phyloP scores from a whole-genome alignment of 1,140 invertebrate species.

The Bilobella aurantiaca region DNA sequence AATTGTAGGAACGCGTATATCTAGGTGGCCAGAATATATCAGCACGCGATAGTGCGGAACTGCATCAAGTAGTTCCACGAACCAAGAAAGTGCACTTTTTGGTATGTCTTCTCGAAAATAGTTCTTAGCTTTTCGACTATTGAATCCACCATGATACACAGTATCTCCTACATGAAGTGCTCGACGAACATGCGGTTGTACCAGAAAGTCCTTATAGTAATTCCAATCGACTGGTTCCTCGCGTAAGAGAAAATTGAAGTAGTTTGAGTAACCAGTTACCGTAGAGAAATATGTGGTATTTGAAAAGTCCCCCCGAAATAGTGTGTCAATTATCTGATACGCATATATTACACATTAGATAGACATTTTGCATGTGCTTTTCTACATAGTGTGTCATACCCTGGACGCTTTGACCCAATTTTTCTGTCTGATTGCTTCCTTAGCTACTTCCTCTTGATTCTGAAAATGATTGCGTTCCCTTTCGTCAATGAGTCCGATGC shows the following conservation, averaged over 20 bases:
- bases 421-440: slow-evolving; percentile 37
- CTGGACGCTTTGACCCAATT: slow-evolving; percentile 37
- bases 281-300: slow-evolving; percentile 43
- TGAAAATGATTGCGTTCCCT: slow-evolving; percentile 38
- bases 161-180: not conserved
- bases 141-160: not conserved
- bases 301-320: slow-evolving; percentile 44
- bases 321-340: slow-evolving; percentile 40
- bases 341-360: not conserved
- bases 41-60: slow-evolving; percentile 38
- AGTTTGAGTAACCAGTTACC: slow-evolving; percentile 39
- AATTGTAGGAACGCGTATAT: slow-evolving; percentile 43
- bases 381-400: slow-evolving; percentile 34
- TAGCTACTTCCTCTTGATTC: slow-evolving; percentile 35
- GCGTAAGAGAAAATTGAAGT: not conserved
- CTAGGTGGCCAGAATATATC: slow-evolving; percentile 41
- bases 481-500: slow-evolving; percentile 44
- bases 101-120: not conserved
- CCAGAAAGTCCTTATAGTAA: slow-evolving; percentile 21
- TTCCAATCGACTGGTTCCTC: not conserved
- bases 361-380: not conserved
- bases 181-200: not conserved
- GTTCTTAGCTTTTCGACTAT: not conserved
- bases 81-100: not conserved
- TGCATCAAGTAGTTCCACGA: not conserved